Conservation (phyloP, 2,113 vertebrate genomes). For the Pseudonaja textilis region DNA sequence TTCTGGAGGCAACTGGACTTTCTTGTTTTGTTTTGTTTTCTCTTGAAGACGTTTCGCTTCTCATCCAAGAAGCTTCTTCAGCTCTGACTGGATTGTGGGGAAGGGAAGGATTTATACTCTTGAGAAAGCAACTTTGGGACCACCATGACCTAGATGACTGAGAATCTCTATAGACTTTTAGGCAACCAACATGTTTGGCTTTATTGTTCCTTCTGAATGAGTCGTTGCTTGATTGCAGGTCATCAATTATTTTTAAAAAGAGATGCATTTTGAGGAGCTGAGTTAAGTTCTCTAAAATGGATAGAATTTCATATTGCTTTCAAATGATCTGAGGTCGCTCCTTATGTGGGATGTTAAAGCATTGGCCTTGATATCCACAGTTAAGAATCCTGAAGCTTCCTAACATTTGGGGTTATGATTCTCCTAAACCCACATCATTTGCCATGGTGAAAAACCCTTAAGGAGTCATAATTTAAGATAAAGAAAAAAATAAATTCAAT, state of each 20-base stretch:
- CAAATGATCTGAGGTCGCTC: not conserved
- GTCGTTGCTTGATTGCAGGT: not conserved
- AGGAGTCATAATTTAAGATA: not conserved
- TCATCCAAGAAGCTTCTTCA: no score
- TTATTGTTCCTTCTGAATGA: not conserved
- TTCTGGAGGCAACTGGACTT: no score
- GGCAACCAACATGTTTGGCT: not conserved
- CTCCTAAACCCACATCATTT: not conserved
- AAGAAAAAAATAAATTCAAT: not conserved
- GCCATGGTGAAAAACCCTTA: not conserved
- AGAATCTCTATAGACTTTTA: no score
- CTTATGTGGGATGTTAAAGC: not conserved
- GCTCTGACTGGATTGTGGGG: no score
- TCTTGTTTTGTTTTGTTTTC: no score
- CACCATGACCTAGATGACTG: no score
- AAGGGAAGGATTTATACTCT: no score
- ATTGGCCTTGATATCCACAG: not conserved
- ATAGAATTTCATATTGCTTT: rapidly evolving
- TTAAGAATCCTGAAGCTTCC: not conserved
- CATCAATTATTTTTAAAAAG: not conserved
- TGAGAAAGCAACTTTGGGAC: no score
- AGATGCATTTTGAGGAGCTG: not conserved
- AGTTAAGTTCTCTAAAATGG: not conserved
- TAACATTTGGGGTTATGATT: not conserved
- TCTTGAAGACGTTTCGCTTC: no score